phyloP scores from a whole-genome alignment of 2,113 vertebrate species.

The Amazona guildingii region DNA sequence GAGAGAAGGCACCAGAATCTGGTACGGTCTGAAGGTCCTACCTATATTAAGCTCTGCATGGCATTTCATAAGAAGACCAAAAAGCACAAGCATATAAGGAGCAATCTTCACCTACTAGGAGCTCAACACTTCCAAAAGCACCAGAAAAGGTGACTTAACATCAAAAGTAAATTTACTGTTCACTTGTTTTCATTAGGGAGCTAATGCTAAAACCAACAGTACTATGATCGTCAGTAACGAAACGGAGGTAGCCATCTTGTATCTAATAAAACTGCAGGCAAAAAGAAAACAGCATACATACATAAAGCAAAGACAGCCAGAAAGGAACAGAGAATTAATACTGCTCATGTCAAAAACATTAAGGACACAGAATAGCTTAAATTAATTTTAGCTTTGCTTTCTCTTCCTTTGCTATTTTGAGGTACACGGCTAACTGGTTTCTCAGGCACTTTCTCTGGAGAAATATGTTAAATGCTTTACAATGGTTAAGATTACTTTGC shows the following conservation, averaged over 20 bases:
- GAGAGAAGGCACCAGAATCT: neutral
- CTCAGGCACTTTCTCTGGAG: neutral
- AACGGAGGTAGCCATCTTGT: fast-evolving
- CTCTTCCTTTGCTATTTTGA: neutral
- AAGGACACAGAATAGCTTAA: neutral
- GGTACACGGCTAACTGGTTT: neutral
- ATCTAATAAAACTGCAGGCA: neutral
- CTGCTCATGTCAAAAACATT: neutral
- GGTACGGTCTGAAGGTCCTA: neutral
- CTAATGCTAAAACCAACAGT: neutral
- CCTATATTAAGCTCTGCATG: neutral
- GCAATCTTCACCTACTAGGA: fast-evolving
- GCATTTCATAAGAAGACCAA: neutral
- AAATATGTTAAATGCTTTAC: neutral
- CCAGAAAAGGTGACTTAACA: neutral
- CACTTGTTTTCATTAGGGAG: neutral
- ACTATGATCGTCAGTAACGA: neutral
- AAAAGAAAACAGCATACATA: fast-evolving
- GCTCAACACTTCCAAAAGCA: neutral
- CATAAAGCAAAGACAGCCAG: neutral
- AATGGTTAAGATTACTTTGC: neutral
- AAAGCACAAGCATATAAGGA: neutral
- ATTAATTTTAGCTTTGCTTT: neutral
- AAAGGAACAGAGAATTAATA: neutral
- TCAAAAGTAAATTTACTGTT: neutral